phyloP scores from a whole-genome alignment of 53 echinoderm and acorn worm genomes.

The Zoroaster sp. region DNA sequence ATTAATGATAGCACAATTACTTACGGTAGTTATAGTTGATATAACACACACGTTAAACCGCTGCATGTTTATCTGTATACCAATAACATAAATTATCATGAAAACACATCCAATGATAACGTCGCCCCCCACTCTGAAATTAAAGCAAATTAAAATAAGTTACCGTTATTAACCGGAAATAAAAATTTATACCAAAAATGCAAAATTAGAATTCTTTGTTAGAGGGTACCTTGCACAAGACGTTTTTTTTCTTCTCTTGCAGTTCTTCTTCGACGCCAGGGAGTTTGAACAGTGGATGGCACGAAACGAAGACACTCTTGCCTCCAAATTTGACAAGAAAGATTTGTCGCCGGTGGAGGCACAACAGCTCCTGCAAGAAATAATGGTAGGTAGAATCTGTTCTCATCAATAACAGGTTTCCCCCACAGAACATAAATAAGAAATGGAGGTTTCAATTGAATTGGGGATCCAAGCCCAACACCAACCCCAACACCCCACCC shows the following conservation, averaged over 20 bases:
- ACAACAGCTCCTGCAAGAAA: slow-evolving; percentile 61
- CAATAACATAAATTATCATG: neutral
- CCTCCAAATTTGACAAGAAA: slow-evolving; percentile 61
- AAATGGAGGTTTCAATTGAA: too few species aligned
- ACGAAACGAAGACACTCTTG: slow-evolving; percentile 64
- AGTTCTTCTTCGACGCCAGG: slow-evolving; percentile 87
- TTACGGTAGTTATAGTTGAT: neutral
- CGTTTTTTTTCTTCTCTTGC: slow-evolving; percentile 11
- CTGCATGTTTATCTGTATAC: neutral
- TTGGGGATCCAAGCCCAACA: too few species aligned
- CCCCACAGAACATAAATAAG: too few species aligned
- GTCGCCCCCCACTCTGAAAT: neutral
- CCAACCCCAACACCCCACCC: too few species aligned
- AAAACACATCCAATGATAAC: neutral
- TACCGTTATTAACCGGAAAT: neutral
- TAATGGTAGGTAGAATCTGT: slow-evolving; percentile 30
- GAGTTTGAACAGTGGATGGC: slow-evolving; percentile 88
- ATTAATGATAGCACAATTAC: neutral
- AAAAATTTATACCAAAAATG: neutral
- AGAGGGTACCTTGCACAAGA: neutral
- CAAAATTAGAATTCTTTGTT: neutral
- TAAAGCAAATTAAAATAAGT: neutral
- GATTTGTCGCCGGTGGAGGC: slow-evolving; percentile 67
- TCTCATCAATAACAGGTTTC: too few species aligned
- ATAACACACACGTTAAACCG: neutral